Base-by-base conservation (phyloP, 2,797 vertebrate genomes). In the Nasua narica region DNA sequence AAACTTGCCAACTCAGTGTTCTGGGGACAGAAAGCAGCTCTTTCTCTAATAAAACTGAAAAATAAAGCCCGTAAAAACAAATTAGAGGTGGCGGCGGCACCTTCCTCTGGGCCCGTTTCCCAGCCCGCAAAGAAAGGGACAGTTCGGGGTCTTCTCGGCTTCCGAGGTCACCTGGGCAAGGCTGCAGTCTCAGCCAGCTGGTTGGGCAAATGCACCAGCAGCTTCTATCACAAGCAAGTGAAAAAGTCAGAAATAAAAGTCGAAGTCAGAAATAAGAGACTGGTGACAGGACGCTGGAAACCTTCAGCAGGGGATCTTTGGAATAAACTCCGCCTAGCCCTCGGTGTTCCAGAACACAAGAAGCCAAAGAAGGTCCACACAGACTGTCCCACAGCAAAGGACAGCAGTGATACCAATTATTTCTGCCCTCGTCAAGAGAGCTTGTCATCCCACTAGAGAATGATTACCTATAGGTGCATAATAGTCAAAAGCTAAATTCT, bases 361-460 rank as follows among this genome's bases (percentile, higher is more conserved):
- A 48, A 32, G 52, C 29, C 3, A 48, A 1, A 58, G 3, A 7
- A 85, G 90, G 32, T 18, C 50, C 54, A 29, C 90, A 9, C 0
- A 5, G 7, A 23, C 83, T 46, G 2, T 37, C n/a, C 50, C 35
- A 43, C 7, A 62, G 72, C 88, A 32, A 91, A 56, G 54, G 7
- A n/a, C 69, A 29, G 95, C 12, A 0, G 1, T 52, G 35, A 16
- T 0, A 56, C 95, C 97, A 94, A 40, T 74, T 67, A 54, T 0
- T 78, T 95, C 89, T 69, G 96, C 70, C 90, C 72, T 60, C 54
- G 46, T 86, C 79, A 12, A 54, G 77, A 92, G 21, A 43, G 52
- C 93, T 3, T 27, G 54, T 70, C 48, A 90, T 1, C 6, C 23
- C 94, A n/a, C 52, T 70, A 92, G 27, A 87, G 76, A 79, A 96